Conservation (phyloP, 2,888 invertebrate species). For the Cephus spinipes region DNA sequence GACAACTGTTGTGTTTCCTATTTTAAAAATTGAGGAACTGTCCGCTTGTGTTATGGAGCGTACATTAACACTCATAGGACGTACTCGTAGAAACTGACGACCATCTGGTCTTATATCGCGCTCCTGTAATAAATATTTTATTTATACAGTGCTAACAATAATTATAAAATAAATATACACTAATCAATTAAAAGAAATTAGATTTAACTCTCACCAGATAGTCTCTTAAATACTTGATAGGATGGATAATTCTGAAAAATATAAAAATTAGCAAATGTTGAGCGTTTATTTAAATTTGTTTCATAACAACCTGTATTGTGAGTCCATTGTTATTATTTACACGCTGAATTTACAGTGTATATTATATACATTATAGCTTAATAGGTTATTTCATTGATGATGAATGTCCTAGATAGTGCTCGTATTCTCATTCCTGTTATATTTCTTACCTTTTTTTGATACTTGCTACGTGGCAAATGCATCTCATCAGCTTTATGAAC, state of each 20-base stretch:
- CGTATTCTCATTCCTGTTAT: not conserved
- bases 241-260: slow-evolving; percentile 77
- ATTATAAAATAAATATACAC: slow-evolving; percentile 3
- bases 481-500: not conserved
- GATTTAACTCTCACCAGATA: slow-evolving; percentile 68
- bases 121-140: slow-evolving; percentile 60
- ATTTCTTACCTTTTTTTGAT: not conserved
- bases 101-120: slow-evolving; percentile 83
- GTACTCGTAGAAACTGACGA: slow-evolving; percentile 77
- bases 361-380: no score
- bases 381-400: not conserved
- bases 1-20: slow-evolving; percentile 85
- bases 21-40: slow-evolving; percentile 81
- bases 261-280: slow-evolving; percentile 21
- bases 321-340: slow-evolving; percentile 38
- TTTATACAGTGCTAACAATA: not conserved
- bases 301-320: slow-evolving; percentile 49
- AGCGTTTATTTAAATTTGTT: slow-evolving; percentile 14
- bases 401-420: not conserved
- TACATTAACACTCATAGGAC: slow-evolving; percentile 75
- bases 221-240: slow-evolving; percentile 81
- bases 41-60: slow-evolving; percentile 76
- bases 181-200: not conserved
- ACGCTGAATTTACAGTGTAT: not conserved
- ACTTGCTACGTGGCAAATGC: not conserved